These are phyloP conservation scores for Actinernus sp. DNA, from an alignment of 92 coral and sea anemone genomes.

Conservation along the genomic window DNA sequence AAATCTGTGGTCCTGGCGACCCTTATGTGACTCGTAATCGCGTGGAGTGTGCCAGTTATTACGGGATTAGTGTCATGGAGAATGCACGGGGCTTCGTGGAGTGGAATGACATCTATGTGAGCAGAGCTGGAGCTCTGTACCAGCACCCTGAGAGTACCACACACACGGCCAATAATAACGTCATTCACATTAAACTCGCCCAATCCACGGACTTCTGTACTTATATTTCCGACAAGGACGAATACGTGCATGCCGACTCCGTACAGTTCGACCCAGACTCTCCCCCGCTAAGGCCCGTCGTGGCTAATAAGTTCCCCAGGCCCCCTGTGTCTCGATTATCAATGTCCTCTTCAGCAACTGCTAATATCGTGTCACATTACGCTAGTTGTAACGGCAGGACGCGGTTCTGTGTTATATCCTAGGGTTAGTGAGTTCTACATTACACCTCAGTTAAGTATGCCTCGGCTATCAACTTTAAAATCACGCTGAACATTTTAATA, in stretches of 20 bases:
- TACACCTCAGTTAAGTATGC: no score
- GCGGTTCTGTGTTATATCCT: conserved; percentile 88
- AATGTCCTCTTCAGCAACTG: conserved; percentile 31
- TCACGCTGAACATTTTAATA: no score
- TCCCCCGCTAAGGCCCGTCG: conserved; percentile 69
- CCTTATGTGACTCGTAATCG: conserved; percentile 92
- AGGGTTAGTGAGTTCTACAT: background rate
- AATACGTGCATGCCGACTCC: conserved; percentile 56
- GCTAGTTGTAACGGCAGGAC: conserved; percentile 79
- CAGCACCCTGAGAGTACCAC: conserved; percentile 91
- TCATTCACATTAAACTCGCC: conserved; percentile 55
- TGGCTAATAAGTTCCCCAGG: conserved; percentile 55
- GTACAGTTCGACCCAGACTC: conserved; percentile 58
- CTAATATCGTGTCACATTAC: conserved; percentile 68
- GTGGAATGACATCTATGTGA: conserved; percentile 77
- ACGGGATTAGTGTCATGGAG: conserved; percentile 80
- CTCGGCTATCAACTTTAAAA: no score
- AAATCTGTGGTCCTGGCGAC: conserved; percentile 95
- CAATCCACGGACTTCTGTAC: conserved; percentile 47
- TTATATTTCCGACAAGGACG: conserved; percentile 43
- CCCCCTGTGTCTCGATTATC: conserved; percentile 45
- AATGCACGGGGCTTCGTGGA: conserved; percentile 90
- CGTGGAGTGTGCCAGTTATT: conserved; percentile 74
- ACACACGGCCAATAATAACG: conserved; percentile 68
- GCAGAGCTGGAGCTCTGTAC: conserved; percentile 34